These are phyloP conservation scores for Idaea dimidiata DNA, from an alignment of 2,888 invertebrate genomes.

Conservation along the genomic window DNA sequence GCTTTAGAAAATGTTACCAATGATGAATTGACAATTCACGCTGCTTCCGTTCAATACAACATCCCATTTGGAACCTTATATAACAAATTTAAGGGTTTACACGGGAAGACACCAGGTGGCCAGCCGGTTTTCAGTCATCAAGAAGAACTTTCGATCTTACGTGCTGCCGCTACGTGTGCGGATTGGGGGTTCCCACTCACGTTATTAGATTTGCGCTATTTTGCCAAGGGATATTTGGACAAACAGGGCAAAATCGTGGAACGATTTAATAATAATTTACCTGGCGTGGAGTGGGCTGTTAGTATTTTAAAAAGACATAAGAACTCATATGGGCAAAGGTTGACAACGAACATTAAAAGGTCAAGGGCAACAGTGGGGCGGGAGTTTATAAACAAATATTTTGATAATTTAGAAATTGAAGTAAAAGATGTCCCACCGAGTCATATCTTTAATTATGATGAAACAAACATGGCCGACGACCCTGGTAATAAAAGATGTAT, in stretches of 20 bases:
- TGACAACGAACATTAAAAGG: slow-evolving; percentile 3
- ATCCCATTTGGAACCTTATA: slow-evolving; percentile 8
- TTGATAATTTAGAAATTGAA: slow-evolving; percentile 2
- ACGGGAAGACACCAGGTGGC: slow-evolving; percentile 14
- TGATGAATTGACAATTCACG: slow-evolving; percentile 15
- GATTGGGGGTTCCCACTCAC: slow-evolving; percentile 15
- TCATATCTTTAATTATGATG: slow-evolving; percentile 22
- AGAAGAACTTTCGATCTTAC: slow-evolving; percentile 13
- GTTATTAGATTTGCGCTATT: slow-evolving; percentile 14
- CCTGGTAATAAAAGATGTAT: slow-evolving; percentile 13
- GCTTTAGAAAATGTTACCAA: slow-evolving; percentile 21
- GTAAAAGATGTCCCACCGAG: slow-evolving; percentile 5
- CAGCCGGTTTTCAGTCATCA: slow-evolving; percentile 13
- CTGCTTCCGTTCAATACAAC: slow-evolving; percentile 12
- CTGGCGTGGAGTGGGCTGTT: slow-evolving; percentile 1
- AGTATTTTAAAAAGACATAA: slow-evolving; percentile 5
- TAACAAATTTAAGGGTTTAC: too few species aligned
- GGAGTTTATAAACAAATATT: slow-evolving; percentile 3
- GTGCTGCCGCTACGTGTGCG: slow-evolving; percentile 11
- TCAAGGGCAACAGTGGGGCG: not conserved
- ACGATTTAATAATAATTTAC: slow-evolving; percentile 3
- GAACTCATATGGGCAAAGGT: slow-evolving; percentile 2
- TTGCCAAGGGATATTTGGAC: slow-evolving; percentile 9
- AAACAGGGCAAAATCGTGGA: not conserved
- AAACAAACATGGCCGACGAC: slow-evolving; percentile 19